These are phyloP conservation scores for Regulus satrapa DNA, from an alignment of 2,113 vertebrate species.

Conservation along the genomic window DNA sequence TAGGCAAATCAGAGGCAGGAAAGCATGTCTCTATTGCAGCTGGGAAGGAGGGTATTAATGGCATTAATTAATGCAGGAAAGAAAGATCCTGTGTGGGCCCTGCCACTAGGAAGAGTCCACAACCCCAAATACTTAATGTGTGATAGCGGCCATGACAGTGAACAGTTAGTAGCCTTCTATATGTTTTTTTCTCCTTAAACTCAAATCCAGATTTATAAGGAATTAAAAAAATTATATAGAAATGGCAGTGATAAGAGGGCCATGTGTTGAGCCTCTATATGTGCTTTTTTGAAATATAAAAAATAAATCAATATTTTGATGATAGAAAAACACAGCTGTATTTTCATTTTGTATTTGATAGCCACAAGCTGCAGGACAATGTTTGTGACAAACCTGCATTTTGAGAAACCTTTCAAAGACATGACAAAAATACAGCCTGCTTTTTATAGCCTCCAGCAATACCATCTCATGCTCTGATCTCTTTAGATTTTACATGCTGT, in stretches of 20 bases:
- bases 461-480: constrained; percentile 24
- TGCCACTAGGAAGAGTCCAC: not conserved
- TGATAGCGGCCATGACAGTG: not conserved
- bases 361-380: not conserved
- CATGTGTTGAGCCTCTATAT: not conserved
- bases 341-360: not conserved
- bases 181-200: not conserved
- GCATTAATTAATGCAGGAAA: not conserved
- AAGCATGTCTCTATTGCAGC: not conserved
- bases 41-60: not conserved
- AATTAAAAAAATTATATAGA: not conserved
- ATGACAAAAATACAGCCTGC: not conserved
- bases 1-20: not conserved
- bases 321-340: not conserved
- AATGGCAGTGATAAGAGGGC: not conserved
- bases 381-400: not conserved
- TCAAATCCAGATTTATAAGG: not conserved
- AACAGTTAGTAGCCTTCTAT: not conserved
- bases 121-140: not conserved
- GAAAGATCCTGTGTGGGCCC: not conserved
- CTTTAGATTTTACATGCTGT: not conserved
- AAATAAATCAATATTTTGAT: not conserved
- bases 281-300: not conserved
- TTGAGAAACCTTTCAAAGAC: constrained; percentile 12
- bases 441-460: constrained; percentile 25